phyloP scores from a whole-genome alignment of 1,140 invertebrate species.

The Drosophila nikananu region DNA sequence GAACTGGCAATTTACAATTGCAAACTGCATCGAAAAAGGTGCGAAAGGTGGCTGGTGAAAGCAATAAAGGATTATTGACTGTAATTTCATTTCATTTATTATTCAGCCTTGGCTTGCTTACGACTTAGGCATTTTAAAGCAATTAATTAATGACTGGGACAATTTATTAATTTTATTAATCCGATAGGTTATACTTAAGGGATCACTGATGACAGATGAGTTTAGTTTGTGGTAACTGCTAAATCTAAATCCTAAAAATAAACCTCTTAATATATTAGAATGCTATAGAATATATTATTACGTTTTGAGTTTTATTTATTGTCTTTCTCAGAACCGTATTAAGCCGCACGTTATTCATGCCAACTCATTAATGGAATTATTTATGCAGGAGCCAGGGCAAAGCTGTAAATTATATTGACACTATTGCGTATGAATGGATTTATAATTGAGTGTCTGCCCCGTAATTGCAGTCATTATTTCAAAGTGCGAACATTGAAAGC shows the following conservation, averaged over 20 bases:
- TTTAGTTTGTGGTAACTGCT: not conserved
- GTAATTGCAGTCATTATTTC: slow-evolving; percentile 45
- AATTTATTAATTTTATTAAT: not conserved
- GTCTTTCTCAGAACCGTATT: slow-evolving; percentile 4
- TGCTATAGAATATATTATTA: not conserved
- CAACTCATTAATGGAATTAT: slow-evolving; percentile 33
- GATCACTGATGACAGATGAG: not conserved
- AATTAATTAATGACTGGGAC: slow-evolving; percentile 6
- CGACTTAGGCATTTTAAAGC: slow-evolving; percentile 7
- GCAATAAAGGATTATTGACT: slow-evolving; percentile 21
- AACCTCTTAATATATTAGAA: not conserved
- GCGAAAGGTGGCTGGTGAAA: slow-evolving; percentile 7
- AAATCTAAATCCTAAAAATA: not conserved
- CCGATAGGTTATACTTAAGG: not conserved
- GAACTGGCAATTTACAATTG: slow-evolving; percentile 46
- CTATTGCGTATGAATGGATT: slow-evolving; percentile 47
- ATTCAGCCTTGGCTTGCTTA: not conserved
- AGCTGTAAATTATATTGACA: slow-evolving; percentile 58
- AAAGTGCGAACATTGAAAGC: slow-evolving; percentile 21
- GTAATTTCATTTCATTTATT: slow-evolving; percentile 13
- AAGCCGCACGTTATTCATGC: slow-evolving; percentile 33
- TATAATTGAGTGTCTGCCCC: slow-evolving; percentile 33
- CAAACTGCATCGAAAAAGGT: slow-evolving; percentile 24
- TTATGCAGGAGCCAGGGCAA: slow-evolving; percentile 27
- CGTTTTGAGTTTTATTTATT: slow-evolving; percentile 7